Evolutionary conservation across 2,113 vertebrate species (phyloP).

Genomic region (Paracanthobrama guichenoti): DNA sequence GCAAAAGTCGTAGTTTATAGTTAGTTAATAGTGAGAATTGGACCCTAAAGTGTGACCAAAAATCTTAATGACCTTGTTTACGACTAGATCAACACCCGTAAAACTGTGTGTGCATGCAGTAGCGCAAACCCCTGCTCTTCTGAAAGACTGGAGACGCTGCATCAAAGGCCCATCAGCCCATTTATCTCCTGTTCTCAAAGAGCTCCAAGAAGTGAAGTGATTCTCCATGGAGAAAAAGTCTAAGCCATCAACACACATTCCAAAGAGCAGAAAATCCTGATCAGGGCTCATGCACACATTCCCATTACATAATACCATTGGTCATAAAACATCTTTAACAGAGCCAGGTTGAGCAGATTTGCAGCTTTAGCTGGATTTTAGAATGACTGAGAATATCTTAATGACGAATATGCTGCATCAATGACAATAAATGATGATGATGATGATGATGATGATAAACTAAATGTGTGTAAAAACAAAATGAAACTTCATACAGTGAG

Average conservation of each 20-base stretch:
- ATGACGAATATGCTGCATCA: not conserved
- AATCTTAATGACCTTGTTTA: not conserved
- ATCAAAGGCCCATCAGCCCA: slow-evolving; percentile 33
- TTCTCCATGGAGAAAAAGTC: slow-evolving; percentile 20
- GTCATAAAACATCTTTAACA: slow-evolving; percentile 16
- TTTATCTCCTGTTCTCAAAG: slow-evolving; percentile 33
- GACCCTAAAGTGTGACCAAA: too few species aligned
- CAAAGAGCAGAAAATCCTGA: slow-evolving; percentile 41
- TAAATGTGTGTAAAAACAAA: not conserved
- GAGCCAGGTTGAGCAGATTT: slow-evolving; percentile 19
- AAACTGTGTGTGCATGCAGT: not conserved
- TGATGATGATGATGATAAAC: too few species aligned
- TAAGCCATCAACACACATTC: slow-evolving; percentile 15
- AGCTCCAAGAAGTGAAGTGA: slow-evolving; percentile 12
- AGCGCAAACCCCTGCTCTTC: slow-evolving; percentile 10
- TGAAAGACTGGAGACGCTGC: slow-evolving; percentile 41
- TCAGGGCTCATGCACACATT: slow-evolving; percentile 4
- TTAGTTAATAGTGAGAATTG: too few species aligned
- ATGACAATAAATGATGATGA: not conserved
- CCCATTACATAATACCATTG: not conserved
- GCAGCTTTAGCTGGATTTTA: not conserved
- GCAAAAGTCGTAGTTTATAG: too few species aligned
- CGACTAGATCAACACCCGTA: not conserved
- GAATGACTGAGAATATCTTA: not conserved
- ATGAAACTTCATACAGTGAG: not conserved